Evolutionary conservation across 2,797 vertebrate species (phyloP).

Genomic region (Hirundo rustica): DNA sequence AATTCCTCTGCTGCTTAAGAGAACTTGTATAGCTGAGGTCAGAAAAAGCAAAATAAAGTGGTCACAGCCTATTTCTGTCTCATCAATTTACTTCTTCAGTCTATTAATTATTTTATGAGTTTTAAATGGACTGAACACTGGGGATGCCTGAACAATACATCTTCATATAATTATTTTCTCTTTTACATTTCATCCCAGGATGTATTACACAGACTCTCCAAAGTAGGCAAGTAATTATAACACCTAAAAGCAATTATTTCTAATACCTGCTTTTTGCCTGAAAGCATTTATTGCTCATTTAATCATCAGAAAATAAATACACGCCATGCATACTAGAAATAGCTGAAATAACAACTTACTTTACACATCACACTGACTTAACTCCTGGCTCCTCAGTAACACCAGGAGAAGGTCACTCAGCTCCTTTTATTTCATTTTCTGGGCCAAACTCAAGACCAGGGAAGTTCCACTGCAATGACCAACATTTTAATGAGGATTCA

Average conservation of each 20-base stretch:
- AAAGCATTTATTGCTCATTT: background rate
- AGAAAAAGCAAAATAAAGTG: background rate
- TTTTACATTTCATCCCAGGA: background rate
- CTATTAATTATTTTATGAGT: slow-evolving; percentile 9
- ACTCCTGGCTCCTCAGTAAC: background rate
- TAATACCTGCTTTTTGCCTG: background rate
- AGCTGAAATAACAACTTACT: background rate
- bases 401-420: background rate
- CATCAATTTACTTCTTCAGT: background rate
- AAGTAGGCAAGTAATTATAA: background rate
- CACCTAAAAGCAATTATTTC: background rate
- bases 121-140: background rate
- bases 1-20: background rate
- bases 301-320: background rate
- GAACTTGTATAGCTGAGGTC: background rate
- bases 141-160: background rate
- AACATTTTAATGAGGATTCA: background rate
- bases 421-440: background rate
- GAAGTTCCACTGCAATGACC: background rate
- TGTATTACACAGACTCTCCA: background rate
- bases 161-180: background rate
- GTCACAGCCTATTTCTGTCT: background rate
- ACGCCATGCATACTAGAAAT: background rate
- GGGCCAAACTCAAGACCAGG: background rate
- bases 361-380: background rate